Conservation (phyloP, 2,888 invertebrate genomes). For the Ptychoptera contaminata region DNA sequence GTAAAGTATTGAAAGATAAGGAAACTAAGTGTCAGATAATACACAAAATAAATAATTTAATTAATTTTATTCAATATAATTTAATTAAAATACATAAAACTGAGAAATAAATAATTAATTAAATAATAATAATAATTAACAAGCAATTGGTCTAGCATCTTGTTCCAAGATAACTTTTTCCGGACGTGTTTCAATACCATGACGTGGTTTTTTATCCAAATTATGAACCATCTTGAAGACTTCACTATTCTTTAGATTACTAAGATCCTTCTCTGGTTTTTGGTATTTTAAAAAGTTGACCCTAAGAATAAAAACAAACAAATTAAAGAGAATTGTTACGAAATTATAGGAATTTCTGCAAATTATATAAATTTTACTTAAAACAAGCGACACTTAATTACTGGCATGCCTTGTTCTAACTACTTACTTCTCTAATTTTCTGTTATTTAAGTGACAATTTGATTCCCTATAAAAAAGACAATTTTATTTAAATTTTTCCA, state of each 20-base stretch:
- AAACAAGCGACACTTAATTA: neutral
- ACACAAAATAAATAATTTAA: too few relatives aligned
- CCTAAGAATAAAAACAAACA: too few relatives aligned
- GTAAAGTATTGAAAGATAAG: too few relatives aligned
- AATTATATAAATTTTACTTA: too few relatives aligned
- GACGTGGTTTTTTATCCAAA: constrained; percentile 48
- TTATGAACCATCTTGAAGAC: constrained; percentile 68
- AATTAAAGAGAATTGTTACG: neutral
- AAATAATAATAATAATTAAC: too few relatives aligned
- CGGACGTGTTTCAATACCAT: constrained; percentile 48
- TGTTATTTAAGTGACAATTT: constrained; percentile 35
- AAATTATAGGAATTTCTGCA: too few relatives aligned
- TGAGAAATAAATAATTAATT: too few relatives aligned
- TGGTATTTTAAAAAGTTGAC: constrained; percentile 86
- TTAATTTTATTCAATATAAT: too few relatives aligned
- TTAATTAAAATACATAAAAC: too few relatives aligned
- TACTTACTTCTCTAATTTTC: constrained; percentile 20
- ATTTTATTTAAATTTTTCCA: too few relatives aligned
- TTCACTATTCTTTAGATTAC: constrained; percentile 55
- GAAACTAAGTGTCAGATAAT: too few relatives aligned
- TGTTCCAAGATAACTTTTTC: constrained; percentile 49
- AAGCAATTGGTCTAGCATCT: constrained; percentile 29
- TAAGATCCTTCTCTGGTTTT: constrained; percentile 57
- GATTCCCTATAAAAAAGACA: constrained; percentile 34
- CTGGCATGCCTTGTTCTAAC: neutral